Base-by-base conservation (phyloP, 2,113 vertebrate genomes). In the Thalassoma bifasciatum region DNA sequence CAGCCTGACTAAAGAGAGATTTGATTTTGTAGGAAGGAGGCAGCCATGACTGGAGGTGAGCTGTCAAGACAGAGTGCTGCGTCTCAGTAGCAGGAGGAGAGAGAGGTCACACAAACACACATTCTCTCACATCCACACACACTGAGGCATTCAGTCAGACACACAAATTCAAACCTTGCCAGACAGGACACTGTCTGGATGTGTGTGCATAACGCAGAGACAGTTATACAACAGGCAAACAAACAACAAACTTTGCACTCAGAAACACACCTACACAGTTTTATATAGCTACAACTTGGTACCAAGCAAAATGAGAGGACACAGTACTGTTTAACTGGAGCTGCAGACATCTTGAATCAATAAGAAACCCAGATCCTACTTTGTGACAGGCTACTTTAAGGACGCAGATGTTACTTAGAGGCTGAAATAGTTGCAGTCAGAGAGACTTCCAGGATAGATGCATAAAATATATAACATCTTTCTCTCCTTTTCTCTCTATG, bases 1-100 rank as follows among this genome's bases (percentile, higher is more conserved):
- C 68, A 26, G 83, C 80, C 80, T 54, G 84, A 82, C 82, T 86
- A 75, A 86, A 75, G 72, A 87, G 53, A 87, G 76, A 89, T 92
- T 83, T 79, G 81, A 89, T 91, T 91, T 89, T 78, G 75, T 65
- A 62, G 63, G 63, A 65, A 50, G 72, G 65, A 68, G 82, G 67
- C 62, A 40, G 81, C 63, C 46, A 50, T 16, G 61, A 60, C 57
- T 42, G 75, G 77, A 85, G 75, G 68, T 74, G 84, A 78, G 77
- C 84, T 64, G 76, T 73, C 62, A 66, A 65, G 47, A 71, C 44
- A 65, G 38, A 34, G 60, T 8, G 5, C 64, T 16, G 30, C 4
- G 4, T 61, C 59, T 81, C 65, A 44, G 73, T 24, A 51, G 66
- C 72, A 70, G 73, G 72, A 73, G 50, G 58, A 75, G 34, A 75